phyloP scores from a whole-genome alignment of 2,113 vertebrate genomes.

The Ciconia stormi region DNA sequence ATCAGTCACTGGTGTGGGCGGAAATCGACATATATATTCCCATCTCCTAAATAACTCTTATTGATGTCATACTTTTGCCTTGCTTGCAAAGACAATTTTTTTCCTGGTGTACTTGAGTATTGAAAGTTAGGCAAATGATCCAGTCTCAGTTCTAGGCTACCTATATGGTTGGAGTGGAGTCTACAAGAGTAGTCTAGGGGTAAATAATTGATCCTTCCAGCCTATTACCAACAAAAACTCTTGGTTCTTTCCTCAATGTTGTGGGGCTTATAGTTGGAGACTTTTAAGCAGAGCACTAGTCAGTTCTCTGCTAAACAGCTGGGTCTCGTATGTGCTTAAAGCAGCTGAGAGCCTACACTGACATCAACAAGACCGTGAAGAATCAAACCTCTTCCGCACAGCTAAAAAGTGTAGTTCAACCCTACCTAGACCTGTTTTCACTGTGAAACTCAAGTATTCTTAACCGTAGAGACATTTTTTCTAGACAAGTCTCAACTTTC shows the following conservation, averaged over 20 bases:
- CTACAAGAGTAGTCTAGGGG: not conserved
- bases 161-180: not conserved
- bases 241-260: not conserved
- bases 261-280: not conserved
- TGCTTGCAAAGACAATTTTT: not conserved
- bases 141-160: not conserved
- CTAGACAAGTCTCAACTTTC: not conserved
- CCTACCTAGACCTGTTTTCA: not conserved
- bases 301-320: not conserved
- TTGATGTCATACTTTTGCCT: not conserved
- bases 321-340: not conserved
- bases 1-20: not conserved
- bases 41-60: not conserved
- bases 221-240: not conserved
- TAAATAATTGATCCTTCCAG: not conserved
- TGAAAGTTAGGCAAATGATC: not conserved
- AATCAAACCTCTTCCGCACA: not conserved
- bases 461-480: not conserved
- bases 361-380: fast-evolving
- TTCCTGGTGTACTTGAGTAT: not conserved
- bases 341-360: not conserved
- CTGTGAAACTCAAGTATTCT: not conserved
- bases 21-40: not conserved
- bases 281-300: not conserved
- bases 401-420: not conserved